Base-by-base conservation (phyloP, 2,888 invertebrate genomes). In the Meiosimyza decipiens region DNA sequence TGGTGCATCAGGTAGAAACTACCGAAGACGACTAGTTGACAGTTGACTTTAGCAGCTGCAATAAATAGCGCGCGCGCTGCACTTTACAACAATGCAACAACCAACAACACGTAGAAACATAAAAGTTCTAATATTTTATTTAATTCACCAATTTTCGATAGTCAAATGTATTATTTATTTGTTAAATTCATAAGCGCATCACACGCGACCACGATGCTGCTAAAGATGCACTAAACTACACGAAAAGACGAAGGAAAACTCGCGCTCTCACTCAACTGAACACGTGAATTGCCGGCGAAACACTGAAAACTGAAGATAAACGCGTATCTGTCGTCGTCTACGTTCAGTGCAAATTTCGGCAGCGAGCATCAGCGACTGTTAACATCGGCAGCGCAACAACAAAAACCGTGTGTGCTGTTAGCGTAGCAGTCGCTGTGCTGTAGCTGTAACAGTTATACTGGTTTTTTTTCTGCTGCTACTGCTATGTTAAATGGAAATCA, bases 211-310 rank as follows among this genome's bases (percentile, higher is more conserved):
- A 18, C 22, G 28, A 9, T 15, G 57, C 40, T 15, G 57, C 40
- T 40, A 57, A 57, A 57, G 15, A 28, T 63, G 47, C 49, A 12
- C 63, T 16, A 16, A 6, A 49, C 18, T 18, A n/a, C 40, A 12
- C 40, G 62, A 62, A 6, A 16, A 47, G 15, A 50, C 63, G 33
- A 60, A 9, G 12, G 59, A 33, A 33, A 33, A 28, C 11, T 28
- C 60, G 47, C 33, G n/a, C 28, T 15, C 15, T 16, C 62, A 63
- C 54, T 28, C 70, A 70, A 63, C 70, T 49, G 18, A n/a, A 59
- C 70, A 54, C 47, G 70, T 54, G 62, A 70, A 70, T 40, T 70
- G 63, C 70, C 70, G 70, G 70, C 70, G 70, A 22, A 54, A n/a
- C 47, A 70, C 70, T 70, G 70, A 70, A 70, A 52, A 67, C 16